phyloP scores from a whole-genome alignment of 2,888 invertebrate genomes.

The Meganola albula region DNA sequence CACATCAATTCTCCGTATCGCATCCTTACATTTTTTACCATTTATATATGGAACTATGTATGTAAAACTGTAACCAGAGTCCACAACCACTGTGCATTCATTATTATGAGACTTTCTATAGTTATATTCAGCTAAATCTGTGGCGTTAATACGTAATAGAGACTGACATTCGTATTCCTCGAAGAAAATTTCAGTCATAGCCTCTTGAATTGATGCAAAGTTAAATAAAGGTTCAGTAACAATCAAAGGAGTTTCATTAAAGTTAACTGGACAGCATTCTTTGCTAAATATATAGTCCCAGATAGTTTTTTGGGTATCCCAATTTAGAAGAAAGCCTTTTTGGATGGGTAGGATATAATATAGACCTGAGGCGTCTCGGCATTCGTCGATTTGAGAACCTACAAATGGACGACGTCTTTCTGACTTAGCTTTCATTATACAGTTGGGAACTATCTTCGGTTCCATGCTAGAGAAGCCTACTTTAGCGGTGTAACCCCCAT shows the following conservation, averaged over 20 bases:
- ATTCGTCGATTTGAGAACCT: constrained; percentile 95
- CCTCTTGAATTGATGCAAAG: constrained; percentile 94
- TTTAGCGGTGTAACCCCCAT: constrained; percentile 92
- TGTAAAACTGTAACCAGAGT: constrained; percentile 97
- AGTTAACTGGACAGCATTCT: constrained; percentile 87
- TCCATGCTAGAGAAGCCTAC: constrained; percentile 85
- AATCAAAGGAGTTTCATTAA: constrained; percentile 87
- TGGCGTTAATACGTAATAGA: constrained; percentile 86
- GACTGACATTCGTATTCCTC: constrained; percentile 97
- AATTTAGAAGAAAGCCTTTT: constrained; percentile 96
- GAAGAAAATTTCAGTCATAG: constrained; percentile 96
- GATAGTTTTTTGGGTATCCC: constrained; percentile 96
- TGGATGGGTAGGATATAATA: constrained; percentile 96
- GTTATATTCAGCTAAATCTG: constrained; percentile 87
- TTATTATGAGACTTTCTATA: constrained; percentile 76
- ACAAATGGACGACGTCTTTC: constrained; percentile 96
- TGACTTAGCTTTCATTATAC: constrained; percentile 98
- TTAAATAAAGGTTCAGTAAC: constrained; percentile 97
- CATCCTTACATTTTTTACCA: constrained; percentile 81
- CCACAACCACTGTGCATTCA: constrained; percentile 89
- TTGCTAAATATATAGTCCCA: constrained; percentile 97
- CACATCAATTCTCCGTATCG: constrained; percentile 90
- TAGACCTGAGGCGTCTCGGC: constrained; percentile 95
- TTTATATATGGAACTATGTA: constrained; percentile 95
- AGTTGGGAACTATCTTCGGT: constrained; percentile 92